These are phyloP conservation scores for Hesperophylax magnus DNA, from an alignment of 1,140 invertebrate species.

Conservation along the genomic window DNA sequence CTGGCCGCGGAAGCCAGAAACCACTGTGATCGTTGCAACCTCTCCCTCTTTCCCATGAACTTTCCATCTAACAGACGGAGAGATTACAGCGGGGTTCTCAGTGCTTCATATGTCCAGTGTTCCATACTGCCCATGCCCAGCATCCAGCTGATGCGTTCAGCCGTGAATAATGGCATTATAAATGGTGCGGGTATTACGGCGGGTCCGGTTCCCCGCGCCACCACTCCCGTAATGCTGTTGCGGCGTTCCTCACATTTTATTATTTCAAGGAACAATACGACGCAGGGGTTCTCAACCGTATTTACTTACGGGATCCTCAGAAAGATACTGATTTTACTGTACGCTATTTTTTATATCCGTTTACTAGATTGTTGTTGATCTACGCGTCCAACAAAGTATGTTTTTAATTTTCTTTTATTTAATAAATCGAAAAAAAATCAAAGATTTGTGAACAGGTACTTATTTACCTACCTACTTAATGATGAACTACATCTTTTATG, in stretches of 20 bases:
- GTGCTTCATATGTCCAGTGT: no score
- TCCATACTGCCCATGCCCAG: neutral
- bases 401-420: no score
- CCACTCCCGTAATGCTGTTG: no score
- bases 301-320: neutral
- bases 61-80: neutral
- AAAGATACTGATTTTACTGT: neutral
- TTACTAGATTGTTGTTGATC: neutral
- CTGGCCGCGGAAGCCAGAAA: neutral
- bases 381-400: no score
- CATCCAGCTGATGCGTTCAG: neutral
- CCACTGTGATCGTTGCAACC: neutral
- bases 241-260: conserved; percentile 15
- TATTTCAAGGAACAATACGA: neutral
- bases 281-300: neutral
- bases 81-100: neutral
- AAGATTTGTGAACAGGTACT: no score
- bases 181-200: conserved; percentile 19
- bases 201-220: neutral
- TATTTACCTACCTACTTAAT: no score
- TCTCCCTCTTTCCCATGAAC: neutral
- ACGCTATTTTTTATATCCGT: neutral
- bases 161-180: conserved; percentile 36
- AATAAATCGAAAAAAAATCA: no score
- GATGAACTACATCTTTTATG: no score